A percentile compares a stretch with the other conserved stretches of the same genome.
Conservation (phyloP, 2,797 vertebrate species). For the Phrynocephalus forsythii region DNA sequence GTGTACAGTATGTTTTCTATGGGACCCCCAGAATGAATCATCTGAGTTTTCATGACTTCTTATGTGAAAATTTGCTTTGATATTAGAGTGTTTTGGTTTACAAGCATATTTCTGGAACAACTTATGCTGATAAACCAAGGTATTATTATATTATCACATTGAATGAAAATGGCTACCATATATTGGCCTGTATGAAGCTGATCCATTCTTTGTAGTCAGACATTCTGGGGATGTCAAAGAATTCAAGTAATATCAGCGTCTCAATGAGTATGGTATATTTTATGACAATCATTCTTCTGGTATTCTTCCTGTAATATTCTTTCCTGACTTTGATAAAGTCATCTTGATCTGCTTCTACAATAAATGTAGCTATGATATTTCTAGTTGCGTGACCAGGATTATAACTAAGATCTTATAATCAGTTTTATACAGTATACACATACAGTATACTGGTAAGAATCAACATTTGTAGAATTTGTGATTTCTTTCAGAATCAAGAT, state of each 20-base stretch:
- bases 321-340: not conserved
- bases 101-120: too few relatives aligned
- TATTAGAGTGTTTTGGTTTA: too few relatives aligned
- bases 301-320: not conserved
- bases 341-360: not conserved
- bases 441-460: not conserved
- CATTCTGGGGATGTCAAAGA: not conserved
- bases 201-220: not conserved
- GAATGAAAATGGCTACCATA: too few relatives aligned
- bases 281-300: not conserved
- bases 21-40: too few relatives aligned
- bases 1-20: too few relatives aligned
- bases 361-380: not conserved
- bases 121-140: too few relatives aligned
- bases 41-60: too few relatives aligned
- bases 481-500: not conserved
- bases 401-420: not conserved
- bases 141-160: too few relatives aligned
- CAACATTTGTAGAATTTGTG: not conserved
- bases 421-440: not conserved
- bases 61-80: too few relatives aligned
- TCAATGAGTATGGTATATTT: not conserved
- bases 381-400: not conserved
- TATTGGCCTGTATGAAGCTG: too few relatives aligned
- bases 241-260: not conserved